Base-by-base conservation (phyloP, 2,888 invertebrate species). In the Cephus pygmeus region DNA sequence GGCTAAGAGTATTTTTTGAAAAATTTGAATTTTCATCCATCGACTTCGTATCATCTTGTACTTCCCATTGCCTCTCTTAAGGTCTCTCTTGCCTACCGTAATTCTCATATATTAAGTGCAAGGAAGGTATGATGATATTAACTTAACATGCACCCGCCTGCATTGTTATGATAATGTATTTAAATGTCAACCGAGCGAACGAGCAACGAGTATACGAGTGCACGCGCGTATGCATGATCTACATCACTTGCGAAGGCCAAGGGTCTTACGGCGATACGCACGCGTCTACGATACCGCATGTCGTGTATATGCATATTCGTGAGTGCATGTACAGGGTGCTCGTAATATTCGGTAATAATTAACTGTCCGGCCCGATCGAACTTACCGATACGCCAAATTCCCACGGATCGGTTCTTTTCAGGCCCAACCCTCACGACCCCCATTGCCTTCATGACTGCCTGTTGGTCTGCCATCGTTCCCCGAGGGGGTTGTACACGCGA, bases 121-220 rank as follows among this genome's bases (percentile, higher is more conserved):
- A 81, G 80, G 82, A 76, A 85, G 85, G 86, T 85, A 86, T 82
- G 81, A 87, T 83, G 85, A 87, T 87, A 89, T 89, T 87, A 88
- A 88, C 87, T 86, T 84, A 84, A 87, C 87, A 87, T 88, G 89
- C 85, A 89, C 84, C 87, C 88, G 85, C 82, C 80, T 80, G 86
- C 88, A 90, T 90, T 90, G 88, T 89, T 89, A 90, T 90, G 89
- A 88, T 89, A 89, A 89, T 89, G 86, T 88, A 89, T 89, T 89
- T 88, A 89, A 90, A 89, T 89, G 87, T 88, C 89, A 89, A 87
- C 83, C 79, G 79, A 80, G 81, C 77, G 82, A 34, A 4, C 71
- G 31, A 71, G 33, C 71, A 34, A 71, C 71, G 31, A 71, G 71
- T 15, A 31, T 71, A 71, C 12, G 71, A 31, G 71, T 34, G 71